Conservation (phyloP, 2,113 vertebrate species). For the Pelecanoides urinatrix region DNA sequence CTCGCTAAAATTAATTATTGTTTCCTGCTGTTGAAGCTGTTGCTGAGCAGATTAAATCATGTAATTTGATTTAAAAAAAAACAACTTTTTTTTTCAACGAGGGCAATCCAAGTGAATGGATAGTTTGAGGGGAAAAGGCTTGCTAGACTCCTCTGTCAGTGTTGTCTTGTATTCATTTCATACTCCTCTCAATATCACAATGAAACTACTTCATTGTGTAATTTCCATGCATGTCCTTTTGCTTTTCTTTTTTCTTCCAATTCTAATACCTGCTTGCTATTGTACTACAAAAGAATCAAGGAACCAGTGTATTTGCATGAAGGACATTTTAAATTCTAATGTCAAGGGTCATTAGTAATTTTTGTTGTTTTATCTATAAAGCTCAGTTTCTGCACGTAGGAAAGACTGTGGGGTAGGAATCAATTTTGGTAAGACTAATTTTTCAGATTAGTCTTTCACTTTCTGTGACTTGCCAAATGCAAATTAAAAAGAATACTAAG, state of each 20-base stretch:
- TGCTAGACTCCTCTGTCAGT: background rate
- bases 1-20: background rate
- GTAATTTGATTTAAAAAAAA: background rate
- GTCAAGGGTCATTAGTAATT: conserved; percentile 69
- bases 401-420: conserved; percentile 24
- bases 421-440: conserved; percentile 17
- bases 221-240: conserved; percentile 52
- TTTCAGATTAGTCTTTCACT: conserved; percentile 60
- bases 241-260: conserved; percentile 18
- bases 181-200: conserved; percentile 41
- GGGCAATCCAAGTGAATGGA: background rate
- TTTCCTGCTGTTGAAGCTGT: background rate
- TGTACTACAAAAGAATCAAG: conserved; percentile 50
- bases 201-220: conserved; percentile 55
- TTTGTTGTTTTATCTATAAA: conserved; percentile 25
- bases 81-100: background rate
- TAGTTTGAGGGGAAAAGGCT: background rate
- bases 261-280: conserved; percentile 68
- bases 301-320: conserved; percentile 51
- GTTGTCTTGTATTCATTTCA: conserved; percentile 51
- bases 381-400: conserved; percentile 2
- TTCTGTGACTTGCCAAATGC: conserved; percentile 13
- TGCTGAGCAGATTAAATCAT: background rate
- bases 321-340: conserved; percentile 66
- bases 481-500: conserved; percentile 38